Percentiles rank a stretch among this genome's conserved stretches.
Conservation (phyloP, 2,113 vertebrate species). For the Pica pica region DNA sequence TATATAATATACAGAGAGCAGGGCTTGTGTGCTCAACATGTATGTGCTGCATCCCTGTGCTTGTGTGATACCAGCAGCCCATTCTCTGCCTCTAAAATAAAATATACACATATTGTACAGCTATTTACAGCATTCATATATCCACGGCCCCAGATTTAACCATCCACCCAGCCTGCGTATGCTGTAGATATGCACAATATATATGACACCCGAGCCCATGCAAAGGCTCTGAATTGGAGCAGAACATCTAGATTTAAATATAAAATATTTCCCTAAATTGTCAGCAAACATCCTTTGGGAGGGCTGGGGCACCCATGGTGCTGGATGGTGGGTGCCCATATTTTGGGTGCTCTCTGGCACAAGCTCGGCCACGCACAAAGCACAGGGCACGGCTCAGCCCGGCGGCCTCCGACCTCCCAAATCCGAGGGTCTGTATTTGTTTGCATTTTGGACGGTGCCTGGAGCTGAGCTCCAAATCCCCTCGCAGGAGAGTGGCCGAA, state of each 20-base stretch:
- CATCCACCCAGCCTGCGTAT: background rate
- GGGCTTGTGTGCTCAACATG: background rate
- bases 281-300: accelerated
- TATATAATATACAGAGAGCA: background rate
- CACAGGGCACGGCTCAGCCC: background rate
- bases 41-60: background rate
- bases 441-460: background rate
- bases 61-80: background rate
- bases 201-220: accelerated
- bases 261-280: background rate
- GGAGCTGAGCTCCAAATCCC: background rate
- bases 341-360: accelerated
- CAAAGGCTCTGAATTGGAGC: background rate
- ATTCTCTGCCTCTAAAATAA: background rate
- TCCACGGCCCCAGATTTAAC: background rate
- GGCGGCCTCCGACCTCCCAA: background rate
- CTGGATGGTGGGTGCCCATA: accelerated
- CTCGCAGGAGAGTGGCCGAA: background rate
- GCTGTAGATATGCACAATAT: background rate
- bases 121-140: slow-evolving; percentile 27
- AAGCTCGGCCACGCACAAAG: accelerated
- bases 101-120: background rate
- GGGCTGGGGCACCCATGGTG: accelerated
- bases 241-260: background rate
- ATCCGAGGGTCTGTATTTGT: background rate